phyloP scores from a whole-genome alignment of 1,140 invertebrate species.

The Anthonomus grandis region DNA sequence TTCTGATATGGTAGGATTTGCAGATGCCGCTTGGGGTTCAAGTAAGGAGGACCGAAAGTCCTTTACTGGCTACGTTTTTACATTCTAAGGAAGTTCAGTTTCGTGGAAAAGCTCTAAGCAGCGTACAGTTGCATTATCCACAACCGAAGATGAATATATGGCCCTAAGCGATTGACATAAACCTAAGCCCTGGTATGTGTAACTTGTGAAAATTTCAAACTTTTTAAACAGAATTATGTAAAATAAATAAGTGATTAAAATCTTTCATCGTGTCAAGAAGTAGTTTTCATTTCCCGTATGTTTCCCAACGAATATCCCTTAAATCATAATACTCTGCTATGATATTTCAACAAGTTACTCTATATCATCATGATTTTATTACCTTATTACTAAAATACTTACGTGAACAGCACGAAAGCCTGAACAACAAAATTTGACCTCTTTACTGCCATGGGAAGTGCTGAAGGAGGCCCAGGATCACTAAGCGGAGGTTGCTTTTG shows the following conservation, averaged over 20 bases:
- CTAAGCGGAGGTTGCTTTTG: slow-evolving; percentile 63
- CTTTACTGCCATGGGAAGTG: slow-evolving; percentile 64
- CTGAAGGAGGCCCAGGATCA: slow-evolving; percentile 73
- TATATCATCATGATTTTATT: too few species aligned
- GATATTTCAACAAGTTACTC: too few species aligned
- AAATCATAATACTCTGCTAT: too few species aligned
- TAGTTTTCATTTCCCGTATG: too few species aligned
- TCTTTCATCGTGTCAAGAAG: too few species aligned
- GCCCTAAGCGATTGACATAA: slow-evolving; percentile 38
- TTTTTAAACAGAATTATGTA: too few species aligned
- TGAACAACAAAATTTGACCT: slow-evolving; percentile 61
- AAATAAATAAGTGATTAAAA: too few species aligned
- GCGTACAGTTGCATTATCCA: slow-evolving; percentile 38
- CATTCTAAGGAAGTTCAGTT: slow-evolving; percentile 30
- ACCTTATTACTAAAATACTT: too few species aligned
- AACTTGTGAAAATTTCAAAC: too few species aligned
- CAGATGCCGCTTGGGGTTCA: slow-evolving; percentile 26
- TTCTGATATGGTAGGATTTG: slow-evolving; percentile 35
- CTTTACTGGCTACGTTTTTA: slow-evolving; percentile 40
- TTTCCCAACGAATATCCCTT: too few species aligned
- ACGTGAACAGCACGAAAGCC: slow-evolving; percentile 69
- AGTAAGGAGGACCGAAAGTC: slow-evolving; percentile 34
- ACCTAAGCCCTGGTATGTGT: too few species aligned
- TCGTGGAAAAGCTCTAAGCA: slow-evolving; percentile 42
- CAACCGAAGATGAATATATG: slow-evolving; percentile 45